Evolutionary conservation across 1,140 invertebrate species (phyloP), one percentile per base, ranked within the genome.

Genomic region (Holotrichia oblita): DNA sequence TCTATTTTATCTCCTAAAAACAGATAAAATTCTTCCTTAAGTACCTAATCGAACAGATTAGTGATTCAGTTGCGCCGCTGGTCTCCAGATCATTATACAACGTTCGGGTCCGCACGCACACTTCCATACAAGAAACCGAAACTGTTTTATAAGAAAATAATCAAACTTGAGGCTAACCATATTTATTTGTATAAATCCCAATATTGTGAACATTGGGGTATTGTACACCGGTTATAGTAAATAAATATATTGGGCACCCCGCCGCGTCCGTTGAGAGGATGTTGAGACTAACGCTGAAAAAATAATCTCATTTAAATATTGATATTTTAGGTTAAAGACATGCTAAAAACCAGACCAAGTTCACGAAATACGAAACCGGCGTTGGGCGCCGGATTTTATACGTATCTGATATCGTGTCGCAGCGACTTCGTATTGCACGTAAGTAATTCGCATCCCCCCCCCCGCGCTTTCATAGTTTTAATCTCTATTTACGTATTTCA

Each of bases 181-280:
- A 82, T 83, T 83, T 83, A 82, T 83, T 83, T 83, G 79, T 80
- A 77, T 82, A 82, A 81, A 83, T 83, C 82, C 82, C 78, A 83
- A 83, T 83, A 82, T 82, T 83, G 79, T 81, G 81, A 82, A 81
- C 77, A 82, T 83, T 83, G 79, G 81, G 82, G 81, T 81, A 83
- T 83, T 82, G 82, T 83, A 79, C 61, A 69, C 80, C 73, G 75
- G n/a, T 61, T 73, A 78, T 78, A 79, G 77, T 83, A 83, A 81
- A 83, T 80, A 82, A 76, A 76, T 81, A 81, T 80, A 77, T 72
- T 20, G 79, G 78, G 75, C 73, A 74, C 78, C 79, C 78, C 74
- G 77, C 73, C 44, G 81, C 40, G 77, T 77, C 76, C 79, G 80
- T 77, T 80, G 80, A 80, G 64, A 80, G 78, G 78, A 80, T 80